A percentile compares a stretch with the other conserved stretches of the same genome.
These are phyloP conservation scores for Mimumesa dahlbomi DNA, from an alignment of 2,888 invertebrate species.

Conservation along the genomic window DNA sequence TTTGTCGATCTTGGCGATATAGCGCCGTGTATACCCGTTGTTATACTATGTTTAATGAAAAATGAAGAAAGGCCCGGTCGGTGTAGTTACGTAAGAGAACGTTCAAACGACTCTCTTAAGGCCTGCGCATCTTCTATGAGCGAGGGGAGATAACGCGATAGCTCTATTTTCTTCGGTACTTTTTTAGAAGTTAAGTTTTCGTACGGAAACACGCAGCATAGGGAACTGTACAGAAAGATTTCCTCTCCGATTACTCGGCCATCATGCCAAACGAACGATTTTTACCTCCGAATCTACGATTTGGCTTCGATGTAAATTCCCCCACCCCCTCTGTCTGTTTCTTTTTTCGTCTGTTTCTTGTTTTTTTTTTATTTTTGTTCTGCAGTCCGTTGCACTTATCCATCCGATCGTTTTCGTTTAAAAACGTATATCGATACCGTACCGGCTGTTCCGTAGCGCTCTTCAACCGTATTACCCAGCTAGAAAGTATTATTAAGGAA, in stretches of 20 bases:
- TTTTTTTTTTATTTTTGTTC: too few relatives aligned
- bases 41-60: neutral
- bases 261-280: neutral
- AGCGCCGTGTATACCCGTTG: neutral
- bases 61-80: neutral
- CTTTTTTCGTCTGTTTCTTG: too few relatives aligned
- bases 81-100: constrained; percentile 32
- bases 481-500: too few relatives aligned
- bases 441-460: too few relatives aligned
- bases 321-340: too few relatives aligned
- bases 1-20: too few relatives aligned
- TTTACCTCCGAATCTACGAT: neutral
- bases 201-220: neutral
- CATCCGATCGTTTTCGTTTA: too few relatives aligned
- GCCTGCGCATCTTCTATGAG: constrained; percentile 24
- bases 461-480: too few relatives aligned
- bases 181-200: neutral
- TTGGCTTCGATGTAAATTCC: too few relatives aligned
- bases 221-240: neutral
- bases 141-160: constrained; percentile 44
- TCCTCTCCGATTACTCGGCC: neutral
- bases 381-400: too few relatives aligned
- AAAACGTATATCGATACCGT: too few relatives aligned
- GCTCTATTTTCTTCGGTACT: neutral
- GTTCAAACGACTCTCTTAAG: constrained; percentile 15